Conservation (phyloP, 2,113 vertebrate species). For the Fulica atra region DNA sequence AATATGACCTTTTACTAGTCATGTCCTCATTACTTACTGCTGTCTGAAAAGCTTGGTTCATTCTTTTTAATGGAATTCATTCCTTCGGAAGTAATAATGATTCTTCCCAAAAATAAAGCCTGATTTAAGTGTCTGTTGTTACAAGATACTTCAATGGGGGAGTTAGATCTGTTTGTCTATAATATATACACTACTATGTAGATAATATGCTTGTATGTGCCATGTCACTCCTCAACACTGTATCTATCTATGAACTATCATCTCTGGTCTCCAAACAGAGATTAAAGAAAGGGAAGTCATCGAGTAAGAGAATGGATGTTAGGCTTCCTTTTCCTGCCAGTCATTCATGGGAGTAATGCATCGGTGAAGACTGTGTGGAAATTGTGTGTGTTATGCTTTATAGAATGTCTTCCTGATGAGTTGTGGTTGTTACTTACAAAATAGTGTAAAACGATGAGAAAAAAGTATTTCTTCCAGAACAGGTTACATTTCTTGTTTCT, state of each 20-base stretch:
- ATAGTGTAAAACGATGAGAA: background rate
- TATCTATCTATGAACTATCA: background rate
- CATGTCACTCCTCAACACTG: background rate
- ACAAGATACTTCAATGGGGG: background rate
- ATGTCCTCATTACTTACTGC: background rate
- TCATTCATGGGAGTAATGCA: background rate
- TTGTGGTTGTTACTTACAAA: background rate
- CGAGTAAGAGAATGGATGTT: background rate
- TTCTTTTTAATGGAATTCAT: background rate
- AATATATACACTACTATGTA: background rate
- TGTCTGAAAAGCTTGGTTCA: background rate
- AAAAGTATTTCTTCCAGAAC: background rate
- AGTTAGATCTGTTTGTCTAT: background rate
- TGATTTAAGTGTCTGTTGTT: background rate
- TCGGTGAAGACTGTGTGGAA: background rate
- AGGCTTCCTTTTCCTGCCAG: background rate
- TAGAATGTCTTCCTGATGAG: background rate
- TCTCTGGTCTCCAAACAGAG: background rate
- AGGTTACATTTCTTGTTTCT: background rate
- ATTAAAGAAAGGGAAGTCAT: background rate
- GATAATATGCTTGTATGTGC: background rate
- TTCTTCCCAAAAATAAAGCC: background rate
- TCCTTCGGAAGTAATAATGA: background rate
- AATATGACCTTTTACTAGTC: background rate
- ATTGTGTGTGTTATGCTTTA: background rate